phyloP scores from a whole-genome alignment of 2,113 vertebrate genomes.

The Pheucticus melanocephalus region DNA sequence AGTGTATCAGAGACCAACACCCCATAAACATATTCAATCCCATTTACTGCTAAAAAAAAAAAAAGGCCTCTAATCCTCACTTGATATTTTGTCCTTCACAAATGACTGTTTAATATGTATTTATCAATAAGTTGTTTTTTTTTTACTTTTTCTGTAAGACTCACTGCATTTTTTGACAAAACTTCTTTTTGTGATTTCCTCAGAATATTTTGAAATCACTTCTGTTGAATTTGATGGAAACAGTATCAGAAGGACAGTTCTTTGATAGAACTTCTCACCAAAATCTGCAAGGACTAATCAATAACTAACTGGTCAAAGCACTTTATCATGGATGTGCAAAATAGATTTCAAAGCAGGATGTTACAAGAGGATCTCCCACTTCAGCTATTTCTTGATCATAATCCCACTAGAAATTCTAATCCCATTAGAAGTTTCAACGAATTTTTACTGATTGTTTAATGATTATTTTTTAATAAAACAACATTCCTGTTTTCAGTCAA shows the following conservation, averaged over 20 bases:
- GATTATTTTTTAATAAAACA: not conserved
- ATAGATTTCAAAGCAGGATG: not conserved
- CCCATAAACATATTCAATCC: not conserved
- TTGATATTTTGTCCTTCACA: not conserved
- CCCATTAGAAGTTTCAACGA: fast-evolving
- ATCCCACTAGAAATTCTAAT: not conserved
- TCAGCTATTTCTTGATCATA: not conserved
- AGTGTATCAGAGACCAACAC: not conserved
- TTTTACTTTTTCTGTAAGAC: not conserved
- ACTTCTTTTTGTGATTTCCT: not conserved
- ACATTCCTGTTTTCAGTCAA: not conserved
- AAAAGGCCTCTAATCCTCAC: fast-evolving
- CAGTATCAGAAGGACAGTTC: not conserved
- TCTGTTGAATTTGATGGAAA: not conserved
- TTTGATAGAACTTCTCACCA: not conserved
- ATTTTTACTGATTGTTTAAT: not conserved
- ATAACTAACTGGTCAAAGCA: not conserved
- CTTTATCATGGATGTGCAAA: not conserved
- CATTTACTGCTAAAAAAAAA: not conserved
- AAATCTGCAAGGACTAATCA: not conserved
- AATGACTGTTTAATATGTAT: not conserved
- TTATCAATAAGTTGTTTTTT: not conserved
- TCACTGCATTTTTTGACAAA: not conserved
- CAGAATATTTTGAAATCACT: not conserved
- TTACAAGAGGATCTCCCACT: not conserved